phyloP scores from a whole-genome alignment of 2,113 vertebrate genomes.

The Melierax canorus region DNA sequence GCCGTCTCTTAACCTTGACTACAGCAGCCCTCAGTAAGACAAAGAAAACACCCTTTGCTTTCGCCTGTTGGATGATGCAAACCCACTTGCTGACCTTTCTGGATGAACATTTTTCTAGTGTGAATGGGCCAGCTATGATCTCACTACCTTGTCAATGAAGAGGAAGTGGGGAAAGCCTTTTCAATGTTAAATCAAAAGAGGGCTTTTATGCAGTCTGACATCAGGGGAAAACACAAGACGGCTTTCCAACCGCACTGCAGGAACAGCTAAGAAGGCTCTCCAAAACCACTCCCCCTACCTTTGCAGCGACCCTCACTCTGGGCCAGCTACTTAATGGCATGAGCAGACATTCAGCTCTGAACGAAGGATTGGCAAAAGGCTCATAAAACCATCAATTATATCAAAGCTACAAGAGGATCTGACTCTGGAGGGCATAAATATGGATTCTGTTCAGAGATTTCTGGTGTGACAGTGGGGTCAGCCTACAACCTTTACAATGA shows the following conservation, averaged over 20 bases:
- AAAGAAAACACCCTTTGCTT: slow-evolving; percentile 42
- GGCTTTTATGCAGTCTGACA: slow-evolving; percentile 55
- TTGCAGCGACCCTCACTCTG: slow-evolving; percentile 38
- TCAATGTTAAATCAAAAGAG: slow-evolving; percentile 25
- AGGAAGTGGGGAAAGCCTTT: slow-evolving; percentile 52
- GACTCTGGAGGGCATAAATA: slow-evolving; percentile 60
- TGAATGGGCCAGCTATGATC: slow-evolving; percentile 66
- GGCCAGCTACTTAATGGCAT: slow-evolving; percentile 64
- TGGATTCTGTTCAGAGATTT: slow-evolving; percentile 67
- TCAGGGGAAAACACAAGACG: slow-evolving; percentile 54
- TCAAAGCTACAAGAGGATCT: slow-evolving; percentile 50
- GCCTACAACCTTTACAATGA: slow-evolving; percentile 67
- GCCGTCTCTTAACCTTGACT: not conserved
- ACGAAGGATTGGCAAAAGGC: slow-evolving; percentile 41
- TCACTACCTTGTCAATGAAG: slow-evolving; percentile 66
- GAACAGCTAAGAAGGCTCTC: slow-evolving; percentile 49
- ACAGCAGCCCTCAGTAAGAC: slow-evolving; percentile 37
- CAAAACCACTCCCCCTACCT: slow-evolving; percentile 49
- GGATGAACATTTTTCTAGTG: slow-evolving; percentile 60
- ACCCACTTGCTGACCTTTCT: slow-evolving; percentile 58
- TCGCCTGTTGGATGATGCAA: slow-evolving; percentile 22
- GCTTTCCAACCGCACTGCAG: slow-evolving; percentile 53
- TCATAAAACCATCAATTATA: slow-evolving; percentile 65
- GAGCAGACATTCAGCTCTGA: slow-evolving; percentile 48
- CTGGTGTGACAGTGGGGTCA: slow-evolving; percentile 70